Percentiles rank a stretch among this genome's conserved stretches.
These are phyloP conservation scores for Quadroppia sp. DNA, from an alignment of 2,888 invertebrate species.

Conservation along the genomic window DNA sequence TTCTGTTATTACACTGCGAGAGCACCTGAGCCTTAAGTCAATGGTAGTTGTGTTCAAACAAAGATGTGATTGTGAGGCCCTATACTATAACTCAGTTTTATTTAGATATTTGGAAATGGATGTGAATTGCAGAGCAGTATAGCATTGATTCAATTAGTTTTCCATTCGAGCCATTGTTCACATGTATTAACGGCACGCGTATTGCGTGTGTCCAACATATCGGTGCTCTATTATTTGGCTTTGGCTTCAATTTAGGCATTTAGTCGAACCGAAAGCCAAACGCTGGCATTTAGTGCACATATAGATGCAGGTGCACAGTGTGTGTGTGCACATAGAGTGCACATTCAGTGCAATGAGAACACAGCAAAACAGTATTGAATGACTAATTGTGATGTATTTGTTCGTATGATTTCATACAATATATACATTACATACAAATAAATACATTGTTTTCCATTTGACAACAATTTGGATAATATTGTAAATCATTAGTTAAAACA, in stretches of 20 bases:
- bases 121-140: background rate
- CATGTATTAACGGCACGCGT: conserved; percentile 20
- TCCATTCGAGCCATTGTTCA: background rate
- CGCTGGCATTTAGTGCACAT: background rate
- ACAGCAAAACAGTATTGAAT: background rate
- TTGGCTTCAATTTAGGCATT: conserved; percentile 7
- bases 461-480: conserved; percentile 19
- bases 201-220: conserved; percentile 24
- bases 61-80: background rate
- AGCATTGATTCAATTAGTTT: conserved; percentile 24
- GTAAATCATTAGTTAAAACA: background rate
- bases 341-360: background rate
- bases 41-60: background rate
- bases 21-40: conserved; percentile 27
- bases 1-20: background rate
- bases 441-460: background rate
- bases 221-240: background rate
- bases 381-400: conserved; percentile 13
- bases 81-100: conserved; percentile 18
- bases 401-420: conserved; percentile 8
- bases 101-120: background rate
- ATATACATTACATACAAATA: conserved; percentile 24
- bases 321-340: background rate
- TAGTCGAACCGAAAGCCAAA: too few species aligned
- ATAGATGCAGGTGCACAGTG: conserved; percentile 5